Conservation (phyloP, 2,888 invertebrate genomes). For the Habroteleia sp. region DNA sequence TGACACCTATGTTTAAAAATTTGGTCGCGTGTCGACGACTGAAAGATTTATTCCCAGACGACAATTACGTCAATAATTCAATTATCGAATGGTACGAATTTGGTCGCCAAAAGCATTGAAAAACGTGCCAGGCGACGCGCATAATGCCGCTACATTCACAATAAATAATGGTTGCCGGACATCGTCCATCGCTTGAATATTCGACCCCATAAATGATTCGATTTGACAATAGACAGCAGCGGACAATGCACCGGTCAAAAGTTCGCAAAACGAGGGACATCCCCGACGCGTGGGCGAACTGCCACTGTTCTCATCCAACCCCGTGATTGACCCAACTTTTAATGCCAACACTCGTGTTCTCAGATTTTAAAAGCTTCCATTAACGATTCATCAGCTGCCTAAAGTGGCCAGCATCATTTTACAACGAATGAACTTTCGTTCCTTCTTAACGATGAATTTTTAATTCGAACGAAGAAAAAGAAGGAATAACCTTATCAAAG, state of each 20-base stretch:
- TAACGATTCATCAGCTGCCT: conserved; percentile 46
- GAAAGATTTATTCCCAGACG: conserved; percentile 73
- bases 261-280: conserved; percentile 71
- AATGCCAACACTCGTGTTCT: conserved; percentile 28
- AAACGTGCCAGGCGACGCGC: conserved; percentile 39
- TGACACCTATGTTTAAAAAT: no score
- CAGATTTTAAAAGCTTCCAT: conserved; percentile 48
- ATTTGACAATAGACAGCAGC: conserved; percentile 78
- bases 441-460: conserved; percentile 8
- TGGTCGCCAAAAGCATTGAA: conserved; percentile 56
- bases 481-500: no score
- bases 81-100: conserved; percentile 54
- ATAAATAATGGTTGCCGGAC: conserved; percentile 78
- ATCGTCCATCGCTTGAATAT: conserved; percentile 76
- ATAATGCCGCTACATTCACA: conserved; percentile 63
- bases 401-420: conserved; percentile 41
- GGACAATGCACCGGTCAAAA: conserved; percentile 79
- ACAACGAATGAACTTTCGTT: conserved; percentile 16
- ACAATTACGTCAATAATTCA: conserved; percentile 80
- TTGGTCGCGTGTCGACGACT: conserved; percentile 69
- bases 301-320: conserved; percentile 2
- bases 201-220: conserved; percentile 77
- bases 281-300: conserved; percentile 69
- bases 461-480: conserved; percentile 6
- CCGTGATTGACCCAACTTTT: no score